phyloP scores from a whole-genome alignment of 2,797 vertebrate species.

The Carduelis carduelis region DNA sequence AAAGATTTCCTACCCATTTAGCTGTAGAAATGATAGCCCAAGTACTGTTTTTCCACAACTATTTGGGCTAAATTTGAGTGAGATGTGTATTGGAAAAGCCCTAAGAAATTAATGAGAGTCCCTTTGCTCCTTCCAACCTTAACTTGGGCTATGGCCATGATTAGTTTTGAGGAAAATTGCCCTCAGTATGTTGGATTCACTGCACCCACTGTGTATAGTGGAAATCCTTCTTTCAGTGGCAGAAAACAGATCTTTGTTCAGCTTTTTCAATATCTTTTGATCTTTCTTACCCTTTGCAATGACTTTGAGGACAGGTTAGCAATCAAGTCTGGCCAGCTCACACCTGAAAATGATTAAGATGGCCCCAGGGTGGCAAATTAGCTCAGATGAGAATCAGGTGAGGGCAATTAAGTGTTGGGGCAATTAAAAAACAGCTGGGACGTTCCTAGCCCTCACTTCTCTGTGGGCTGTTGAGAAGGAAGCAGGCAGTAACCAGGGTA shows the following conservation, averaged over 20 bases:
- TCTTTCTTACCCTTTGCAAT: not conserved
- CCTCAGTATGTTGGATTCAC: not conserved
- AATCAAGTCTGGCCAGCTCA: not conserved
- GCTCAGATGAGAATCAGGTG: not conserved
- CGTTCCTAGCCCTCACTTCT: not conserved
- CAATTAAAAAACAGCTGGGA: not conserved
- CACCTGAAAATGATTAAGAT: not conserved
- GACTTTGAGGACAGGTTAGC: not conserved
- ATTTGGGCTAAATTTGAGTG: not conserved
- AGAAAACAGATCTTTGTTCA: not conserved
- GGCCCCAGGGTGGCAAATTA: not conserved
- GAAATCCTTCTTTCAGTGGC: not conserved
- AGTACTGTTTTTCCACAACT: not conserved
- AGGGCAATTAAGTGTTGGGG: not conserved
- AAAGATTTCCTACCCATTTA: not conserved
- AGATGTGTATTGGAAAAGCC: not conserved
- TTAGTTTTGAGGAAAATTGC: not conserved
- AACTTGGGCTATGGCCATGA: not conserved
- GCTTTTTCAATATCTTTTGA: not conserved
- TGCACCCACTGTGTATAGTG: rapidly evolving
- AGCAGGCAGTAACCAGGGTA: rapidly evolving
- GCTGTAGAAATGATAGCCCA: not conserved
- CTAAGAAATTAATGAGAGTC: not conserved
- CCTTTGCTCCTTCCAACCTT: not conserved
- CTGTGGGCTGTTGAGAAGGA: rapidly evolving